These are phyloP conservation scores for Nomada fucata DNA, from an alignment of 2,888 invertebrate species.

Conservation along the genomic window DNA sequence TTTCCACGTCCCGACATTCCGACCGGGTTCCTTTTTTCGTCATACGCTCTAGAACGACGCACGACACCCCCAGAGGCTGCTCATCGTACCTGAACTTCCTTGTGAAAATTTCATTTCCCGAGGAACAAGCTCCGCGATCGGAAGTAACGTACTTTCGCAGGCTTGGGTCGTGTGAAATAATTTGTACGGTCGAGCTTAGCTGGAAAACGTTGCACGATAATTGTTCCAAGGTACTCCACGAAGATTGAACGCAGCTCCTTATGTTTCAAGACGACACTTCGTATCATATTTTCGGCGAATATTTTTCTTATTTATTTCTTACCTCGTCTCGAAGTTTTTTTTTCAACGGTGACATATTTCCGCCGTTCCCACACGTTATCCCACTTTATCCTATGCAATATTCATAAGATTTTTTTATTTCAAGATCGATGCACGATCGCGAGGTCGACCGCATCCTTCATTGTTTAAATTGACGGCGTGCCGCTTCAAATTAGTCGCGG, in stretches of 20 bases:
- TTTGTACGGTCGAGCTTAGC: no score
- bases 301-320: no score
- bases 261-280: no score
- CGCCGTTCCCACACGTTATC: no score
- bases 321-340: no score
- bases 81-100: not conserved
- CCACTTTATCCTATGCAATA: not conserved
- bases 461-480: conserved; percentile 78
- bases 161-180: no score
- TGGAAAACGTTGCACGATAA: no score
- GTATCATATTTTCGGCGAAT: no score
- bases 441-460: conserved; percentile 70
- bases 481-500: conserved; percentile 76
- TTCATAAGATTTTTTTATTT: not conserved
- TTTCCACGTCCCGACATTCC: conserved; percentile 80
- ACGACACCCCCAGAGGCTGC: conserved; percentile 18
- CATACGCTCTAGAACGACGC: conserved; percentile 20
- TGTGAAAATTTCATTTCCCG: not conserved
- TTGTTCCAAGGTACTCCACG: no score
- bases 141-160: no score
- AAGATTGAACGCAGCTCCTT: no score
- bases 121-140: no score
- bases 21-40: conserved; percentile 65
- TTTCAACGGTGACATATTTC: not conserved
- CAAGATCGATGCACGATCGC: conserved; percentile 1